Evolutionary conservation across 2,797 vertebrate genomes (phyloP), one percentile per base, ranked within the genome.

Genomic region (Phylloscopus collybita): DNA sequence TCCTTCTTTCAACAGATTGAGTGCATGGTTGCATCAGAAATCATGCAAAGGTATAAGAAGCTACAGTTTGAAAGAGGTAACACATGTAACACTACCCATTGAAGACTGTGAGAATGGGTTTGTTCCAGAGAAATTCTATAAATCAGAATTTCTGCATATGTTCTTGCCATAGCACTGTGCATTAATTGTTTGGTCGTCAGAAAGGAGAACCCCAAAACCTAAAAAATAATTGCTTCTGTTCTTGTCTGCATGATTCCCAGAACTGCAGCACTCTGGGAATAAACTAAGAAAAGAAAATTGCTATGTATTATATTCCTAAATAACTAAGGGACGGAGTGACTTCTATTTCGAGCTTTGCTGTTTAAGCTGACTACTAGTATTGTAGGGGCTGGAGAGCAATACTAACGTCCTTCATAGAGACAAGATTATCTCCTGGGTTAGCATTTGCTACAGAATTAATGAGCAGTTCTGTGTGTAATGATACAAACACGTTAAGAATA

Each of bases 11-110:
- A 90, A 96, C 94, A 99, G 99, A 99, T 99, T 79, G 99, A 99
- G 97, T 99, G 98, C 97, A 99, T 99, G 98, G 99, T 99, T 96
- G 99, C 99, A 3, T 98, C 98, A 25, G 99, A 99, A 96, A 99
- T 99, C 95, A 99, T 99, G 99, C 99, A 99, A 97, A 98, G 98
- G 96, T 99, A 99, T 95, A 99, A 99, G 97, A 99, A 99, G 98
- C 98, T 99, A 47, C 99, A 99, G 87, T 99, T 99, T 97, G 99
- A 99, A 98, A 98, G 98, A 98, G 99, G 99, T 99, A 98, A 98
- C 6, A 9, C 8, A 9, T 79, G 6, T 56, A 53, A 47, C 2
- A 1, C 20, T 49, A 53, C 10, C 10, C 7, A 10, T 5, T 85
- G 23, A 79, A 62, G 42, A 23, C n/a, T 40, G 18, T 72, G 53